These are phyloP conservation scores for Micromussa lordhowensis DNA, from an alignment of 92 coral and sea anemone species.

Conservation along the genomic window DNA sequence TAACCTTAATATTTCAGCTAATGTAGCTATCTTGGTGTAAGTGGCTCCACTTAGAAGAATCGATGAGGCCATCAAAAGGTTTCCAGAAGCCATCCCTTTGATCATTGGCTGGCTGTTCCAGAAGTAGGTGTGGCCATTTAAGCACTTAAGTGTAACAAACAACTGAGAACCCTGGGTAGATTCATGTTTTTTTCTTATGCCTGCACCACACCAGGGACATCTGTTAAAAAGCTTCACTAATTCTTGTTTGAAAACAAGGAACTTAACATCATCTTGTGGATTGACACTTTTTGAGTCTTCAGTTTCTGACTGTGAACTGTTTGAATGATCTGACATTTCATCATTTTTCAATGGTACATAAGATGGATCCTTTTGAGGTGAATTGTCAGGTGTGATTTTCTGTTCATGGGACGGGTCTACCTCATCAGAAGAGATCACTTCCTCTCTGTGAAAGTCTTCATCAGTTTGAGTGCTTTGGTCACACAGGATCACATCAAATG, in stretches of 20 bases:
- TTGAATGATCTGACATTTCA: background rate
- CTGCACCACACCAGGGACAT: background rate
- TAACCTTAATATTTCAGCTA: background rate
- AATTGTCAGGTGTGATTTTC: background rate
- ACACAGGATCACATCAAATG: too few relatives aligned
- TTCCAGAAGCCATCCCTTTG: constrained; percentile 47
- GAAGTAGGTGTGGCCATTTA: constrained; percentile 26
- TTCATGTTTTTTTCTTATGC: constrained; percentile 13
- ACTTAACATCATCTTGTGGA: background rate
- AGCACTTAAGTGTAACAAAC: constrained; percentile 32
- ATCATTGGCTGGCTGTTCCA: constrained; percentile 42
- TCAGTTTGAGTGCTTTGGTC: background rate
- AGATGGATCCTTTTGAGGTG: too few relatives aligned
- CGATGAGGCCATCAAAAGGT: constrained; percentile 18
- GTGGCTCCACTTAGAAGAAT: constrained; percentile 13
- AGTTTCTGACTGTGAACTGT: background rate
- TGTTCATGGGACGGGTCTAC: background rate
- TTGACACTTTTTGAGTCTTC: background rate
- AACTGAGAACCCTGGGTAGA: constrained; percentile 42
- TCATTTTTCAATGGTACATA: too few relatives aligned
- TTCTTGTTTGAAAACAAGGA: constrained; percentile 1
- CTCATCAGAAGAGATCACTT: too few relatives aligned
- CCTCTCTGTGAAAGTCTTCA: background rate
- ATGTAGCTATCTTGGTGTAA: background rate
- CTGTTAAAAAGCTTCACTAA: background rate